A percentile compares a stretch with the other conserved stretches of the same genome.
Evolutionary conservation across 2,888 invertebrate genomes (phyloP).

Genomic region (Trissoscelio sp.): DNA sequence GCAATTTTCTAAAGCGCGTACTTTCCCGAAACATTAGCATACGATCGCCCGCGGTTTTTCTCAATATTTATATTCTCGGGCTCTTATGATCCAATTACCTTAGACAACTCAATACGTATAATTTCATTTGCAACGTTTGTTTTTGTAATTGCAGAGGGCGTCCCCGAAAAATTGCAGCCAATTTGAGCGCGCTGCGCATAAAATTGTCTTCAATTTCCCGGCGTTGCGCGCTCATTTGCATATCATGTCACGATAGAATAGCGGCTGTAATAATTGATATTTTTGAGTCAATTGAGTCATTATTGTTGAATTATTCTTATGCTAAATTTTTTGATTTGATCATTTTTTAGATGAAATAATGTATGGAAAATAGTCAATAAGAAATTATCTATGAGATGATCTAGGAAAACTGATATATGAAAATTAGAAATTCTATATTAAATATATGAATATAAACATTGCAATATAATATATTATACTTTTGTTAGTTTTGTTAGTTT

Average conservation of each 20-base stretch:
- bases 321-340: too few relatives aligned
- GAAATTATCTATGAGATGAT: too few relatives aligned
- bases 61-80: slow-evolving; percentile 31
- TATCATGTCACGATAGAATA: slow-evolving; percentile 19
- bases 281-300: slow-evolving; percentile 12
- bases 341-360: too few relatives aligned
- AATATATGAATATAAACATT: too few relatives aligned
- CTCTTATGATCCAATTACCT: slow-evolving; percentile 27
- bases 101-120: slow-evolving; percentile 36
- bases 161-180: slow-evolving; percentile 27
- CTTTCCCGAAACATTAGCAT: slow-evolving; percentile 22
- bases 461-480: too few relatives aligned
- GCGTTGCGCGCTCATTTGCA: slow-evolving; percentile 24
- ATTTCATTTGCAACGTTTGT: slow-evolving; percentile 29
- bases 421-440: too few relatives aligned
- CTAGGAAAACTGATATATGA: too few relatives aligned
- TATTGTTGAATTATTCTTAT: too few relatives aligned
- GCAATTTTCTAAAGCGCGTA: not conserved
- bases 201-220: slow-evolving; percentile 25
- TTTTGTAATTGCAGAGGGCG: slow-evolving; percentile 23
- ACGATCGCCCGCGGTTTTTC: slow-evolving; percentile 13
- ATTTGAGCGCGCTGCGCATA: slow-evolving; percentile 14
- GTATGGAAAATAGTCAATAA: too few relatives aligned
- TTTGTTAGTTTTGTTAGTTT: too few relatives aligned
- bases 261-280: slow-evolving; percentile 16